Evolutionary conservation across 2,888 invertebrate species (phyloP).

Genomic region (Synanthedon tipuliformis): DNA sequence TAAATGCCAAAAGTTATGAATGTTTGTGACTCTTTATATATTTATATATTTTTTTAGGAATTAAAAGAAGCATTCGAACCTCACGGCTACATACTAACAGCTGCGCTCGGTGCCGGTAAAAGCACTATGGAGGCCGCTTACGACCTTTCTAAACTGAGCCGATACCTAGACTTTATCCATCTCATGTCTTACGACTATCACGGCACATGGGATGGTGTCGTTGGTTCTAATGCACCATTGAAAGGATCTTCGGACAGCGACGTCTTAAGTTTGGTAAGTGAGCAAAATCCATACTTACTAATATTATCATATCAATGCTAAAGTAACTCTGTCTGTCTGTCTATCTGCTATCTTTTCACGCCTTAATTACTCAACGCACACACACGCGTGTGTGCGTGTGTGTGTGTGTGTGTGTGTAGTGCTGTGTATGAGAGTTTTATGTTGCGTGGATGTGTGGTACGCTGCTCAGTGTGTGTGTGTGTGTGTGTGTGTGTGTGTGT

Average conservation of each 20-base stretch:
- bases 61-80: constrained; percentile 77
- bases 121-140: constrained; percentile 82
- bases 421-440: too few relatives aligned
- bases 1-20: not conserved
- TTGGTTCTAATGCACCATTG: constrained; percentile 85
- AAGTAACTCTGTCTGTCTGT: too few relatives aligned
- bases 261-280: constrained; percentile 77
- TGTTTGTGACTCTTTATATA: not conserved
- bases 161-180: constrained; percentile 79
- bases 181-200: constrained; percentile 94
- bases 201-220: constrained; percentile 81
- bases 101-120: constrained; percentile 84
- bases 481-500: too few relatives aligned
- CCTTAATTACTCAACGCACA: too few relatives aligned
- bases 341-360: too few relatives aligned
- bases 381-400: too few relatives aligned
- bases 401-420: too few relatives aligned
- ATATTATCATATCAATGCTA: too few relatives aligned
- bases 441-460: too few relatives aligned
- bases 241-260: constrained; percentile 59
- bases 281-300: too few relatives aligned
- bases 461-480: too few relatives aligned
- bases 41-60: constrained; percentile 67
- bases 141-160: constrained; percentile 76
- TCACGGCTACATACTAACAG: constrained; percentile 78